A percentile compares a stretch with the other conserved stretches of the same genome.
Evolutionary conservation across 2,113 vertebrate species (phyloP).

Genomic region (Menura novaehollandiae): DNA sequence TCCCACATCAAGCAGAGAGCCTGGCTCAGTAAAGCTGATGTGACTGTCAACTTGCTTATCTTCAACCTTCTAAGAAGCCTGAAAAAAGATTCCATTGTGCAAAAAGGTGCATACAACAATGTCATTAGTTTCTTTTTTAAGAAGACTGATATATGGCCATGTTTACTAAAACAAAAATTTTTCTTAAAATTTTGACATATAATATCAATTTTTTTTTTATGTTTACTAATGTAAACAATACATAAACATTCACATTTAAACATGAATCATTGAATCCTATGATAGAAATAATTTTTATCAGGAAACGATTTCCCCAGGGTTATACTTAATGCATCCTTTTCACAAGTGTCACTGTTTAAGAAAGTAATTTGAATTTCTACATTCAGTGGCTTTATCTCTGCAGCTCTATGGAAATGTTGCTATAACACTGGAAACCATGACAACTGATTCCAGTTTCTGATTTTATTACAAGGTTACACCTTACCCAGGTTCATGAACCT

Average conservation of each 20-base stretch:
- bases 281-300: background rate
- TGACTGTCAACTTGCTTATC: background rate
- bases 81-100: background rate
- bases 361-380: background rate
- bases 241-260: background rate
- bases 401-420: background rate
- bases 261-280: background rate
- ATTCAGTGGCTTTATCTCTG: background rate
- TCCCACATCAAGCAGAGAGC: background rate
- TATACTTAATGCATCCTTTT: background rate
- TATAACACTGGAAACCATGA: constrained; percentile 39
- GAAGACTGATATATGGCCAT: background rate
- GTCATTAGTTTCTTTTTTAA: background rate
- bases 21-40: background rate
- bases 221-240: background rate
- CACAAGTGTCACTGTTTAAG: background rate
- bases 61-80: background rate
- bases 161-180: background rate
- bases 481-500: background rate
- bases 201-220: accelerated
- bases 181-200: background rate
- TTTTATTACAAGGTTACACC: background rate
- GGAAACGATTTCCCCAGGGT: background rate
- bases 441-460: constrained; percentile 6
- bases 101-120: background rate